Percentiles rank a stretch among this genome's conserved stretches.
Evolutionary conservation across 1,140 invertebrate genomes (phyloP).

Genomic region (Leptinotarsa lineolata): DNA sequence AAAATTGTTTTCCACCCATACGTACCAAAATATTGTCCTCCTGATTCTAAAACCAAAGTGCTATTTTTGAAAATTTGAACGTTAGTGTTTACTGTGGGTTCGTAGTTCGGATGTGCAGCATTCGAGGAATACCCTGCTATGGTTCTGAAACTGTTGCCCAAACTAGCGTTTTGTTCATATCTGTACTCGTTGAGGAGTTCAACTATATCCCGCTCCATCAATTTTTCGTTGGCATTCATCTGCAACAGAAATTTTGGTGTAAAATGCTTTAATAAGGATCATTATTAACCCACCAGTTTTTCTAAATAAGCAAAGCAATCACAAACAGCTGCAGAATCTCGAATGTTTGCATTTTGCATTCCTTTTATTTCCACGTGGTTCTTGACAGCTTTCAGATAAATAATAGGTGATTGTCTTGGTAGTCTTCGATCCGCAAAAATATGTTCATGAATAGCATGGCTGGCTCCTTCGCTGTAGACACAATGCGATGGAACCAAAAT

Average conservation of each 20-base stretch:
- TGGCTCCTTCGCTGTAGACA: slow-evolving; percentile 73
- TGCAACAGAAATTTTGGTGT: slow-evolving; percentile 27
- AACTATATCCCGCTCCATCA: slow-evolving; percentile 73
- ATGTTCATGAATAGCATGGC: slow-evolving; percentile 72
- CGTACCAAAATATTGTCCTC: slow-evolving; percentile 71
- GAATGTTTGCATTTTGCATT: slow-evolving; percentile 84
- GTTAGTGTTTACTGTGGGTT: slow-evolving; percentile 75
- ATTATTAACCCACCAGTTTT: slow-evolving; percentile 58
- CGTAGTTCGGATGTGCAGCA: slow-evolving; percentile 90
- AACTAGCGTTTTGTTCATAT: slow-evolving; percentile 69
- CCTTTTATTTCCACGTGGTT: slow-evolving; percentile 82
- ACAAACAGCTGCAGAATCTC: slow-evolving; percentile 88
- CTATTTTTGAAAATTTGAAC: slow-evolving; percentile 70
- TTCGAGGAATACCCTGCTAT: slow-evolving; percentile 89
- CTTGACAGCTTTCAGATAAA: slow-evolving; percentile 83
- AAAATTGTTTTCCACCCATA: no score
- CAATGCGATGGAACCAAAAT: slow-evolving; percentile 74
- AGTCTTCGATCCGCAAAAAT: slow-evolving; percentile 65
- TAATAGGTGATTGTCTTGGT: slow-evolving; percentile 72
- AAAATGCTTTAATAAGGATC: neutral
- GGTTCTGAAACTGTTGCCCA: slow-evolving; percentile 81
- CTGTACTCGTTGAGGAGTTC: slow-evolving; percentile 68
- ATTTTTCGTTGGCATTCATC: slow-evolving; percentile 50
- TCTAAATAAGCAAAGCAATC: slow-evolving; percentile 89
- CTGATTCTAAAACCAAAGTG: slow-evolving; percentile 72